Evolutionary conservation across 2,888 invertebrate species (phyloP).

Genomic region (Limnephilus marmoratus): DNA sequence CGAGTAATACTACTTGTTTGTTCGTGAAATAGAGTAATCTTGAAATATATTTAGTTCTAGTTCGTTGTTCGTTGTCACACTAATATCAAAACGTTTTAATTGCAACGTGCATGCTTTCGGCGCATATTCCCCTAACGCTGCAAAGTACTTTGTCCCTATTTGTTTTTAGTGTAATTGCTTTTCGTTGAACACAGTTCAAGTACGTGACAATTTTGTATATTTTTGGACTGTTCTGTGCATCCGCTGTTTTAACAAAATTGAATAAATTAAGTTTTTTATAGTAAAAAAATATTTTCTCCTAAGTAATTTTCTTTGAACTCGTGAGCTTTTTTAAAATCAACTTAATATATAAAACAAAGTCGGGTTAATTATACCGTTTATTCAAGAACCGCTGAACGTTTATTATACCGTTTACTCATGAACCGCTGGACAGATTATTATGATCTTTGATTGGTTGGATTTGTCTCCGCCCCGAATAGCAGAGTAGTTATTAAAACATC

Average conservation of each 20-base stretch:
- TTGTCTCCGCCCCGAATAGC: too few species aligned
- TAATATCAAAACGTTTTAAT: neutral
- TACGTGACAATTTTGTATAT: neutral
- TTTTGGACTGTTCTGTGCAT: neutral
- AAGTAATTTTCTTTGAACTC: too few species aligned
- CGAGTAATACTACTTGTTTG: too few species aligned
- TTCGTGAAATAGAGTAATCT: neutral
- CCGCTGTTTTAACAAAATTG: neutral
- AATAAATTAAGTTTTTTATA: neutral
- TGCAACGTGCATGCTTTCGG: neutral
- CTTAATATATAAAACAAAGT: too few species aligned
- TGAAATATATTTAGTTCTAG: neutral
- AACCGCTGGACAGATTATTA: too few species aligned
- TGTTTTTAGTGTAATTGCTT: neutral
- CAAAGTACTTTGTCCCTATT: neutral
- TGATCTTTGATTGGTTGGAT: too few species aligned
- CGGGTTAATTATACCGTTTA: too few species aligned
- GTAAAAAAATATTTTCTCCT: too few species aligned
- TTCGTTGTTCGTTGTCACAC: neutral
- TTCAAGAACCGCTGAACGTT: too few species aligned
- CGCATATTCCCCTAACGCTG: neutral
- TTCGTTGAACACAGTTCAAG: neutral
- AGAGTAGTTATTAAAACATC: too few species aligned
- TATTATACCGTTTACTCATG: too few species aligned
- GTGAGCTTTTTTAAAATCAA: too few species aligned